These are phyloP conservation scores for Napeogenes inachia DNA, from an alignment of 2,888 invertebrate species.

Conservation along the genomic window DNA sequence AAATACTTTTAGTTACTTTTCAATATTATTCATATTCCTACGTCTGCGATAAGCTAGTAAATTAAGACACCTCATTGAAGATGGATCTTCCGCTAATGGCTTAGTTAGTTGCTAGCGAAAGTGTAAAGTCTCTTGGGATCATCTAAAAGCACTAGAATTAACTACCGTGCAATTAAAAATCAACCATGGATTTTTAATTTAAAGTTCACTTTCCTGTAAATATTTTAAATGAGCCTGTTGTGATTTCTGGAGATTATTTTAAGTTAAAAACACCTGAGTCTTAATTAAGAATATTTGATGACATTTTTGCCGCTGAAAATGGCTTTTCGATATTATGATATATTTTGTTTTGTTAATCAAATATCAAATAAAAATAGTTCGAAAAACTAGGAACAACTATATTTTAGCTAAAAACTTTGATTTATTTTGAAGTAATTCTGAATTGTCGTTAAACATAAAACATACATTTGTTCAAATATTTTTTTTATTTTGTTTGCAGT, in stretches of 20 bases:
- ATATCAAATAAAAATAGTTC: too few relatives aligned
- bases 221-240: conserved; percentile 33
- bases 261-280: conserved; percentile 35
- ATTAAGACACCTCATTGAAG: conserved; percentile 6
- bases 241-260: conserved; percentile 40
- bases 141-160: conserved; percentile 21
- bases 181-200: conserved; percentile 7
- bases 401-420: too few relatives aligned
- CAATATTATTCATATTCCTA: too few relatives aligned
- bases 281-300: conserved; percentile 24
- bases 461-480: too few relatives aligned
- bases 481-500: too few relatives aligned
- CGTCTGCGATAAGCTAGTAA: neutral
- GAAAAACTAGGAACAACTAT: too few relatives aligned
- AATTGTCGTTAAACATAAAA: too few relatives aligned
- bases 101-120: conserved; percentile 29
- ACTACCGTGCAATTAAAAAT: conserved; percentile 9
- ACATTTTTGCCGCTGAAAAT: neutral
- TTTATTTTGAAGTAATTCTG: too few relatives aligned
- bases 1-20: too few relatives aligned
- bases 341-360: too few relatives aligned
- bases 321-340: neutral
- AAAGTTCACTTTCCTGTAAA: conserved; percentile 10
- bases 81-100: conserved; percentile 4
- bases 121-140: conserved; percentile 37